These are phyloP conservation scores for Drosophila neonasuta DNA, from an alignment of 2,888 invertebrate species.

Conservation along the genomic window DNA sequence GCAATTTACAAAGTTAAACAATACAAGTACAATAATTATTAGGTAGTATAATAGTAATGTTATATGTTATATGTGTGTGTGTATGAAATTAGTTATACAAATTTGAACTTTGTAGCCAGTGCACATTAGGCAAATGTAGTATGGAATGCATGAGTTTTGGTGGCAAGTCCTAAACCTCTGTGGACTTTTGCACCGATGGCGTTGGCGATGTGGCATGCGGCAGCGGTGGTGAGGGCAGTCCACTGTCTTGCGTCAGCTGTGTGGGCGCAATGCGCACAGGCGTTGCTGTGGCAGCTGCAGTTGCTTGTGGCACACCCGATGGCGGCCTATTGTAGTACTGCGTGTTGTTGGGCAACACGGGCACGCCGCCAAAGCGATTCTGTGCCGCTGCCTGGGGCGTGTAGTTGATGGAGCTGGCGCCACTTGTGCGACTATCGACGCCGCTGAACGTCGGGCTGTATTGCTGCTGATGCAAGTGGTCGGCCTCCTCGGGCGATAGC, in stretches of 20 bases:
- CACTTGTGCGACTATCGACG: constrained; percentile 80
- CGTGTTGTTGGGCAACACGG: constrained; percentile 79
- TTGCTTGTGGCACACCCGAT: constrained; percentile 55
- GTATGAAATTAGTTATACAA: constrained; percentile 56
- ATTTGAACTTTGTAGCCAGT: constrained; percentile 77
- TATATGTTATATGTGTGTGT: constrained; percentile 13
- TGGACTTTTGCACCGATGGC: constrained; percentile 80
- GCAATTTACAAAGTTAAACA: constrained; percentile 39
- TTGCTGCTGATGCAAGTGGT: constrained; percentile 68
- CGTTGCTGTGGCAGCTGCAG: constrained; percentile 38
- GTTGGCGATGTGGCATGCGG: constrained; percentile 80
- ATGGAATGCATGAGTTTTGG: constrained; percentile 13
- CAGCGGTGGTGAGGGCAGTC: constrained; percentile 79
- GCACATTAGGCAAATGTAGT: constrained; percentile 40
- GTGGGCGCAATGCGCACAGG: constrained; percentile 65
- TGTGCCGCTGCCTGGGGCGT: constrained; percentile 72
- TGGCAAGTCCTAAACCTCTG: constrained; percentile 79
- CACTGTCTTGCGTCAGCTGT: constrained; percentile 79
- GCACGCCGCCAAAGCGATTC: constrained; percentile 81
- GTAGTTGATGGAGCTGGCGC: constrained; percentile 77
- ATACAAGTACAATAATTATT: constrained; percentile 29
- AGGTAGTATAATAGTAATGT: constrained; percentile 32
- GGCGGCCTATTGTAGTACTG: constrained; percentile 78
- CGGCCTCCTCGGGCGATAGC: constrained; percentile 74
- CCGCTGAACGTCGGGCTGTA: constrained; percentile 82